These are phyloP conservation scores for Scalopus aquaticus DNA, from an alignment of 2,113 vertebrate genomes.

Conservation along the genomic window DNA sequence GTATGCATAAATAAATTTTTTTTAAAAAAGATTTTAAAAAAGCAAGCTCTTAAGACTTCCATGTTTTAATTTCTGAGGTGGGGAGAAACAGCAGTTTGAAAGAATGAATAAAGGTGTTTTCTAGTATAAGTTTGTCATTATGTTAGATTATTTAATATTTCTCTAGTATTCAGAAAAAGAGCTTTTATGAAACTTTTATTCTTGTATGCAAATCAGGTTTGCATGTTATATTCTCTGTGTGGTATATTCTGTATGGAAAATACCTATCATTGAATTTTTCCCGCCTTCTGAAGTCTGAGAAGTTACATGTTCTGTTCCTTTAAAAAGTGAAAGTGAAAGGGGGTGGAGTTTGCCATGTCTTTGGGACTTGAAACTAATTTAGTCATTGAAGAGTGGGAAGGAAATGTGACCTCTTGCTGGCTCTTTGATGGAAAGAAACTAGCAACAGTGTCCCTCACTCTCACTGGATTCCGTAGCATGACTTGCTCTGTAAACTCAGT, in stretches of 20 bases:
- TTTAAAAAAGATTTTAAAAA: too few species aligned
- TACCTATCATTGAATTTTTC: neutral
- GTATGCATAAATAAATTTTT: too few species aligned
- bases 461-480: neutral
- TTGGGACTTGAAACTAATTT: constrained; percentile 43
- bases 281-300: constrained; percentile 2
- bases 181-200: neutral
- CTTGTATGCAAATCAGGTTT: neutral
- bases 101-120: neutral
- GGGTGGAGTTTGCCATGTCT: neutral
- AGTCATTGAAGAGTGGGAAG: constrained; percentile 62
- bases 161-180: neutral
- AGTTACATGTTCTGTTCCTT: constrained; percentile 17
- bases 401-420: constrained; percentile 34
- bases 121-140: neutral
- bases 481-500: neutral
- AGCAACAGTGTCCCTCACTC: neutral
- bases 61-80: neutral
- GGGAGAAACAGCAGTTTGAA: neutral
- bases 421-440: neutral
- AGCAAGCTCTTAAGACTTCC: neutral
- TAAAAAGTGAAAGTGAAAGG: constrained; percentile 41
- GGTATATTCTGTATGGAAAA: neutral
- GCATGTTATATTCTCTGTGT: neutral
- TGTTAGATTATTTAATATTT: constrained; percentile 37